Conservation (phyloP, 2,113 vertebrate genomes). For the Prionailurus bengalensis region DNA sequence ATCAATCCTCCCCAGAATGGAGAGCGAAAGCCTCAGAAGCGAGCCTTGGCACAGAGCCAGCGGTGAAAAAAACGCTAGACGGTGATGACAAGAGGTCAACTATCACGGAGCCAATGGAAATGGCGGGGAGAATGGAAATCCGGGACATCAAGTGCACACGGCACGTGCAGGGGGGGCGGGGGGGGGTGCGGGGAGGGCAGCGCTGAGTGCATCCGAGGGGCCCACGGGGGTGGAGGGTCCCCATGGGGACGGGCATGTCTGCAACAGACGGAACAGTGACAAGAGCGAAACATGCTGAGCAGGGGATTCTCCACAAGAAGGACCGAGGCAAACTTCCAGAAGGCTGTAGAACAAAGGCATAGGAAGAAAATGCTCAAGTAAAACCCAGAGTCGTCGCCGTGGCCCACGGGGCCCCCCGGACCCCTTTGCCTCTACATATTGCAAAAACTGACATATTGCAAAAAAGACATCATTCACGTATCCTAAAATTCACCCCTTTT, state of each 20-base stretch:
- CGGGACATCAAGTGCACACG: accelerated
- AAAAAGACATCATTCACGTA: neutral
- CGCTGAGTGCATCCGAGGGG: neutral
- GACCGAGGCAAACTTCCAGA: neutral
- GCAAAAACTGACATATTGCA: neutral
- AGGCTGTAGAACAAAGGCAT: neutral
- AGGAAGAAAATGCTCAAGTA: neutral
- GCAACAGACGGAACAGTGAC: neutral
- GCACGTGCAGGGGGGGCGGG: no score
- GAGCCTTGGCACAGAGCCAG: neutral
- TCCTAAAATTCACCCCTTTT: neutral
- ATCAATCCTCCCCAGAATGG: neutral
- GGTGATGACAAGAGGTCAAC: neutral
- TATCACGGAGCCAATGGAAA: accelerated
- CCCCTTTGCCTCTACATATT: neutral
- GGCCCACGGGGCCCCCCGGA: no score
- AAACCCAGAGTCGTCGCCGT: neutral
- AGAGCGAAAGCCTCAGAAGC: neutral
- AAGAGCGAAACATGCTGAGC: neutral
- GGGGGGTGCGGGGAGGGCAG: no score
- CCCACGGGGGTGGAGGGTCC: accelerated
- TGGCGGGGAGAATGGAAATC: accelerated
- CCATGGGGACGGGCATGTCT: neutral
- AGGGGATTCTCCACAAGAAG: neutral
- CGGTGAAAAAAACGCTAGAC: neutral